Base-by-base conservation (phyloP, 1,140 invertebrate genomes). In the Megalonaias nervosa region DNA sequence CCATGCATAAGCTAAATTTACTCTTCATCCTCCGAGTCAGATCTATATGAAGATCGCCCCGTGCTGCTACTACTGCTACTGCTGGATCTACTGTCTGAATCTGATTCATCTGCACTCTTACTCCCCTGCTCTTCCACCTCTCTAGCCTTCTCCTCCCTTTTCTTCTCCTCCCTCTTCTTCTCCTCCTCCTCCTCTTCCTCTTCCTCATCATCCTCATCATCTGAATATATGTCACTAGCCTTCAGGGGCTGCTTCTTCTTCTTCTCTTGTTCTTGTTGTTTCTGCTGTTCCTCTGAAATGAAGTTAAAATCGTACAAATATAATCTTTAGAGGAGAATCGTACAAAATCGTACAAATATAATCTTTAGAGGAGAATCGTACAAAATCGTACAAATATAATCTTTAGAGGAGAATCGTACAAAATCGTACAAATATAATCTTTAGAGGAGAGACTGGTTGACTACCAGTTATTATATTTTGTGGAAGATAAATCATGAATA, bases 171-270 rank as follows among this genome's bases (percentile, higher is more conserved):
- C 60, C 77, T 81, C 23, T 82, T 81, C 16, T 71, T 78, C 14
- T 82, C 71, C 55, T 86, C 86, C 55, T 85, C 86, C 57, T 85
- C 84, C n/a, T 84, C 84, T 26, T 88, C 85, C 58, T 90, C 87
- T 15, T 89, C 88, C 55, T 89, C 89, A 75, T 91, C 96, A 15
- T 95, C 96, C 81, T 96, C 97, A 76, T 98, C 97, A 89, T 98
- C 97, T 0, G 97, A 98, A 90, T 98, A 98, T 83, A 98, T 97
- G 91, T 99, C 97, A 0, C 96, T 97, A 0, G 96, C 96, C 92
- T 97, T 98, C 69, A 97, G 91, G 88, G 96, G 94, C 69, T 93
- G 94, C 84, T 93, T 94, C 91, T 89, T 85, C 66, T 87, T 80
- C 67, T 87, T 91, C 78, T 93, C 91, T 82, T 94, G 92, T 66